A percentile compares a stretch with the other conserved stretches of the same genome.
These are phyloP conservation scores for Scopus umbretta DNA, from an alignment of 2,113 vertebrate species.

Conservation along the genomic window DNA sequence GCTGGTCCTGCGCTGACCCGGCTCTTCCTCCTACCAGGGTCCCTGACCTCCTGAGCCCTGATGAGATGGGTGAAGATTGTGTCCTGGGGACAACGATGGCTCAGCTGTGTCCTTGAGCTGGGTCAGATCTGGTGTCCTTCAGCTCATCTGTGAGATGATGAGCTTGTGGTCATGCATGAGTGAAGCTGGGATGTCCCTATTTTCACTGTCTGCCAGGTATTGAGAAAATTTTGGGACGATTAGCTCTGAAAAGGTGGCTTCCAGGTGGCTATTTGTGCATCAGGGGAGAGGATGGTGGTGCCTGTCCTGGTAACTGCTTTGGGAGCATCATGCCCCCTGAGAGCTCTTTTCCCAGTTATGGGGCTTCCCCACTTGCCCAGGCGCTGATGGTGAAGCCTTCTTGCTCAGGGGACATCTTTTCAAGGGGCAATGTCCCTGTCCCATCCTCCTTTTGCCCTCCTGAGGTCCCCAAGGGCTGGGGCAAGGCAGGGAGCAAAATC, in stretches of 20 bases:
- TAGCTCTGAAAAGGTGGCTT: not conserved
- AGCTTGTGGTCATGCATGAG: not conserved
- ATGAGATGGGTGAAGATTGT: not conserved
- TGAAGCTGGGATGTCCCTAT: not conserved
- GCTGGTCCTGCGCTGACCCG: not conserved
- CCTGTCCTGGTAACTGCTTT: not conserved
- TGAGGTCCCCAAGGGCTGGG: not conserved
- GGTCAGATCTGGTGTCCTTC: not conserved
- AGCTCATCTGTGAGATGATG: not conserved
- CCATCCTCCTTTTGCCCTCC: not conserved
- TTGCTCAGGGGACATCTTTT: not conserved
- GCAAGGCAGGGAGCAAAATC: not conserved
- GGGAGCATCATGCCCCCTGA: not conserved
- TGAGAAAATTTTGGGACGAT: not conserved
- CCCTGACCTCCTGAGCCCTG: not conserved
- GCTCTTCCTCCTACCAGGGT: rapidly evolving
- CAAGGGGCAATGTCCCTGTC: not conserved
- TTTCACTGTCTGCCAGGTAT: not conserved
- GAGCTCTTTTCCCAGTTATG: rapidly evolving
- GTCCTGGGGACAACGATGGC: not conserved
- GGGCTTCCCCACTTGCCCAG: not conserved
- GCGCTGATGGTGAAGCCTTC: not conserved
- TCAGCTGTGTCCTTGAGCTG: not conserved
- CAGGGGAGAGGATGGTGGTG: not conserved
- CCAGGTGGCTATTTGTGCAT: not conserved